Evolutionary conservation across 2,888 invertebrate genomes (phyloP), one percentile per base, ranked within the genome.

Genomic region (Trichopria drosophilae): DNA sequence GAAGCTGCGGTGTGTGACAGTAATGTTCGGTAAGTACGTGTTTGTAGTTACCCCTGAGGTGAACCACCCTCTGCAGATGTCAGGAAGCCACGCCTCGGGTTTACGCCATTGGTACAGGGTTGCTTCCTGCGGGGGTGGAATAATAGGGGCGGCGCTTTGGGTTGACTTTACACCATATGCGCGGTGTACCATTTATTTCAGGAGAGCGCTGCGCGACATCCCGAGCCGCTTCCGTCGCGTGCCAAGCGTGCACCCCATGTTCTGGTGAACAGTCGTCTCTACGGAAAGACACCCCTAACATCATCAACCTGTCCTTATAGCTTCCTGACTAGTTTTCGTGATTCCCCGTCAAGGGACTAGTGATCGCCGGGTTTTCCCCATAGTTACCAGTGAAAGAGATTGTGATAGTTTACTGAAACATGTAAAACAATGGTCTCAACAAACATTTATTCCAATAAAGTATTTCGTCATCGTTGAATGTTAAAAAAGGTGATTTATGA

Each of bases 11-110:
- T n/a, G n/a, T n/a, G n/a, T n/a, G n/a, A n/a, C n/a, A 71, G 69
- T 71, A 67, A 71, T 65, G 63, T 70, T 69, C 70, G 66, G 68
- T 73, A 73, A 73, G 68, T 72, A 73, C 72, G 72, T 73, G 71
- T 73, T 73, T 72, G 73, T 73, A 73, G 71, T 73, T 72, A 73
- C 73, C 72, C 71, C 68, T 71, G 69, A 72, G 67, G 69, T 67
- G 69, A 71, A 62, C 71, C 69, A 69, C 65, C 67, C 66, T 63
- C 66, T n/a, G 60, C 57, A 55, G 51, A 18, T 43, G 52, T 50
- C 22, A 13, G 43, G 35, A 58, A 40, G 62, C 67, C 54, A 66
- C 69, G 68, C 69, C 69, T 64, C 61, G 54, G 55, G 52, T 61
- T 63, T 60, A 59, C 56, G 57, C 62, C 66, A 63, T 69, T 69